Evolutionary conservation across 1,140 invertebrate genomes (phyloP).

Genomic region (Scaptomyza montana): DNA sequence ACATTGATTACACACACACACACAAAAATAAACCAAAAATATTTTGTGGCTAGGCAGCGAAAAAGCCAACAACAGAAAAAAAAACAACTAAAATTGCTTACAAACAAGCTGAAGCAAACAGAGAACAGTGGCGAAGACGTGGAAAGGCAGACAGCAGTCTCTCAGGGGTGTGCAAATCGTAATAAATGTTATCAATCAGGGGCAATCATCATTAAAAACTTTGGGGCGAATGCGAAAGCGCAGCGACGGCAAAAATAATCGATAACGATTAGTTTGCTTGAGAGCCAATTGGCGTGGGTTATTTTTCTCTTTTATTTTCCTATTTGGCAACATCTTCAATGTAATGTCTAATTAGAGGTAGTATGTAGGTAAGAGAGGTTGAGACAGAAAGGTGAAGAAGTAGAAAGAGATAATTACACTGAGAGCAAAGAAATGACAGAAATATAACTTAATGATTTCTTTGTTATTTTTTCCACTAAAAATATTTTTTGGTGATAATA

Average conservation of each 20-base stretch:
- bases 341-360: conserved; percentile 34
- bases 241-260: conserved; percentile 39
- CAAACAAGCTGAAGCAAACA: conserved; percentile 7
- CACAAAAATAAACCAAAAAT: conserved; percentile 58
- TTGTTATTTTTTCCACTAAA: too few species aligned
- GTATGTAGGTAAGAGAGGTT: neutral
- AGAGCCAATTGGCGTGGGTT: conserved; percentile 22
- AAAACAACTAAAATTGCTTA: conserved; percentile 5
- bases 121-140: neutral
- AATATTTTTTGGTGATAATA: too few species aligned
- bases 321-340: conserved; percentile 35
- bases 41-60: conserved; percentile 34
- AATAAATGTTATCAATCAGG: conserved; percentile 71
- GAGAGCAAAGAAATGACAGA: neutral
- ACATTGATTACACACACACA: conserved; percentile 30
- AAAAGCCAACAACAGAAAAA: conserved; percentile 19
- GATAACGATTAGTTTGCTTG: conserved; percentile 30
- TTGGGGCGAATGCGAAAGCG: conserved; percentile 24
- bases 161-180: conserved; percentile 27
- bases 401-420: conserved; percentile 19
- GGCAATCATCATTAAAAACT: conserved; percentile 75
- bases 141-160: neutral
- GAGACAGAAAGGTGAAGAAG: neutral
- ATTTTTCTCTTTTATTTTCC: neutral
- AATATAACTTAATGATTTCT: too few species aligned